Evolutionary conservation across 2,888 invertebrate species (phyloP).

Genomic region (Adineta ricciae): DNA sequence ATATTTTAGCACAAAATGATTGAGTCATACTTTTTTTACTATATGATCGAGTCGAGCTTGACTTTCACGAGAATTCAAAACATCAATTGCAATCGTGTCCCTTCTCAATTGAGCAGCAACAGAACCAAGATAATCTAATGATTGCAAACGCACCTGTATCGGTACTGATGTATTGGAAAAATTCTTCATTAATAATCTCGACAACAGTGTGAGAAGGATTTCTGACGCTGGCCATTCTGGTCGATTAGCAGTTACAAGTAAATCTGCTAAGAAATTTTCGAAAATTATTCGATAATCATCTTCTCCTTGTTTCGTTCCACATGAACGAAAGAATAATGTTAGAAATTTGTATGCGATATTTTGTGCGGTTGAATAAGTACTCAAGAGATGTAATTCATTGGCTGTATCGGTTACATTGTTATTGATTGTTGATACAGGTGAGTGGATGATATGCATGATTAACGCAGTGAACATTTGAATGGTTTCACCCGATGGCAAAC

Average conservation of each 20-base stretch:
- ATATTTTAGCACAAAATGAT: too few species aligned
- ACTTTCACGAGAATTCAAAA: not conserved
- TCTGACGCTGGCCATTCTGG: constrained; percentile 99
- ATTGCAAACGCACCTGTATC: constrained; percentile 86
- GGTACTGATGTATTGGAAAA: constrained; percentile 86
- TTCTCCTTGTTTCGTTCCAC: constrained; percentile 52
- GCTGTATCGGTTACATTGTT: constrained; percentile 52
- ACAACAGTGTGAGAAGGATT: constrained; percentile 58
- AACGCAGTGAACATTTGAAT: constrained; percentile 98
- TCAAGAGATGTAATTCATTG: constrained; percentile 76
- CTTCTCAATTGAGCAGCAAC: constrained; percentile 84
- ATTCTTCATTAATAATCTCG: constrained; percentile 54
- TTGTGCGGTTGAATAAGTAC: constrained; percentile 83
- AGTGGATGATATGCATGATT: constrained; percentile 89
- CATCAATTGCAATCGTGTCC: constrained; percentile 64
- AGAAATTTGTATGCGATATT: constrained; percentile 87
- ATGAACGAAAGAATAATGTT: constrained; percentile 82
- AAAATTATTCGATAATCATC: constrained; percentile 86
- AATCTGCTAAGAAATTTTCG: constrained; percentile 95
- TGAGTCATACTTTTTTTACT: not conserved
- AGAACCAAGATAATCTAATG: constrained; percentile 93
- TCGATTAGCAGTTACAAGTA: constrained; percentile 89
- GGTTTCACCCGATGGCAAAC: constrained; percentile 58
- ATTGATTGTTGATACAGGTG: constrained; percentile 60
- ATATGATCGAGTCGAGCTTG: not conserved